These are phyloP conservation scores for Agriopis leucophaearia DNA, from an alignment of 2,888 invertebrate species.

Conservation along the genomic window DNA sequence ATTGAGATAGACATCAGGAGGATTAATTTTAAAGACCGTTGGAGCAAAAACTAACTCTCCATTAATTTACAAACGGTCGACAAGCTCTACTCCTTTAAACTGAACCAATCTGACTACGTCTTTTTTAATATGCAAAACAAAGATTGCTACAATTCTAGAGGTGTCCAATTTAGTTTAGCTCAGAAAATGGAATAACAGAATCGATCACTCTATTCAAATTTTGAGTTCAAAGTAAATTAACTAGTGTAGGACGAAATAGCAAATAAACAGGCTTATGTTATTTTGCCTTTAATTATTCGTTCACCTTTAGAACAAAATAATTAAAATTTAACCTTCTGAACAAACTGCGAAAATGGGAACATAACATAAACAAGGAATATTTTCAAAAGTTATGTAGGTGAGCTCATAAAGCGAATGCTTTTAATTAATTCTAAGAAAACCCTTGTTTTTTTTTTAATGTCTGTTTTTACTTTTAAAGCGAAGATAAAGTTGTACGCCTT, in stretches of 20 bases:
- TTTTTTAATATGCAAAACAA: too few species aligned
- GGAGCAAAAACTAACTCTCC: too few species aligned
- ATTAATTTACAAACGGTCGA: too few species aligned
- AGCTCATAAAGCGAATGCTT: background rate
- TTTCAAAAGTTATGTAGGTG: background rate
- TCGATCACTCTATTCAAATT: background rate
- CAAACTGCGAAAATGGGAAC: background rate
- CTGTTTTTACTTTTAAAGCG: too few species aligned
- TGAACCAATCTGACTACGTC: too few species aligned
- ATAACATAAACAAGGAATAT: slow-evolving; percentile 12
- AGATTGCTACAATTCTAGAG: too few species aligned
- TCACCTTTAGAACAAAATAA: slow-evolving; percentile 10
- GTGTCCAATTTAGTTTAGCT: too few species aligned
- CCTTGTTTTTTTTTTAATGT: too few species aligned
- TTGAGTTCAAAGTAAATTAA: slow-evolving; percentile 5
- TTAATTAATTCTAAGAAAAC: background rate
- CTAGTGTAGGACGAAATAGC: background rate
- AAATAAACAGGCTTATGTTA: slow-evolving; percentile 8
- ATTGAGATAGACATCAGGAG: background rate
- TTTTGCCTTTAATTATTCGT: slow-evolving; percentile 8
- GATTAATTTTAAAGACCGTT: background rate
- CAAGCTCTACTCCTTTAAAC: background rate
- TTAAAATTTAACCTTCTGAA: slow-evolving; percentile 11
- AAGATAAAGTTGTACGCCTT: too few species aligned
- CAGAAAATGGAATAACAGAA: background rate